A percentile compares a stretch with the other conserved stretches of the same genome.
Evolutionary conservation across 2,113 vertebrate species (phyloP).

Genomic region (Nibea albiflora): DNA sequence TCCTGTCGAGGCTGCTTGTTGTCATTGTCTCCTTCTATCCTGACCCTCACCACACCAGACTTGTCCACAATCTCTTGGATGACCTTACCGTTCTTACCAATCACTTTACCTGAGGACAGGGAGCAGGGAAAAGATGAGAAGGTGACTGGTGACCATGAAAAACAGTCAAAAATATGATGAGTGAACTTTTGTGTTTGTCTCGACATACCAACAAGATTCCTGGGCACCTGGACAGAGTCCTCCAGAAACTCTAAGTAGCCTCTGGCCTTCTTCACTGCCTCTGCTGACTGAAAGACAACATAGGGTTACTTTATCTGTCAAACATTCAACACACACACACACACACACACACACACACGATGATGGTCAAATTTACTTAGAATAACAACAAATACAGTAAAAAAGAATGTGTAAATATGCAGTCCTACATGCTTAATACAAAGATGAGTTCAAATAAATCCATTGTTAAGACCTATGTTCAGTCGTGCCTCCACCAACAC

Average conservation of each 20-base stretch:
- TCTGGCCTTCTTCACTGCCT: conserved; percentile 91
- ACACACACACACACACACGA: neutral
- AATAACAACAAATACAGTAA: neutral
- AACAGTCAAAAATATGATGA: neutral
- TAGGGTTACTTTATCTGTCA: neutral
- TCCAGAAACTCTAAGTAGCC: conserved; percentile 91
- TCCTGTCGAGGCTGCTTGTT: conserved; percentile 90
- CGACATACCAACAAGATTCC: conserved; percentile 89
- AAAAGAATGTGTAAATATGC: neutral
- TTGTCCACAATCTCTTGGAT: conserved; percentile 96
- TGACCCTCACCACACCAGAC: conserved; percentile 91
- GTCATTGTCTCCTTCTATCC: conserved; percentile 93
- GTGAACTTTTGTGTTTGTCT: neutral
- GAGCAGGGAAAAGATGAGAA: neutral
- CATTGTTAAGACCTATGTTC: neutral
- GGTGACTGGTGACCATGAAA: neutral
- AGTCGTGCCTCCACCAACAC: neutral
- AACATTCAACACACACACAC: neutral
- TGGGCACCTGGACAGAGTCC: conserved; percentile 92
- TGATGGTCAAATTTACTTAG: neutral
- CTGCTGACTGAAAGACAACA: conserved; percentile 82
- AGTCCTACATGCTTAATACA: neutral
- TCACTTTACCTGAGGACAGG: conserved; percentile 88
- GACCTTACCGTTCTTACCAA: conserved; percentile 93
- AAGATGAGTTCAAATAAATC: too few species aligned